Base-by-base conservation (phyloP, 92 coral and sea anemone species). In the Phymanthus crucifer region DNA sequence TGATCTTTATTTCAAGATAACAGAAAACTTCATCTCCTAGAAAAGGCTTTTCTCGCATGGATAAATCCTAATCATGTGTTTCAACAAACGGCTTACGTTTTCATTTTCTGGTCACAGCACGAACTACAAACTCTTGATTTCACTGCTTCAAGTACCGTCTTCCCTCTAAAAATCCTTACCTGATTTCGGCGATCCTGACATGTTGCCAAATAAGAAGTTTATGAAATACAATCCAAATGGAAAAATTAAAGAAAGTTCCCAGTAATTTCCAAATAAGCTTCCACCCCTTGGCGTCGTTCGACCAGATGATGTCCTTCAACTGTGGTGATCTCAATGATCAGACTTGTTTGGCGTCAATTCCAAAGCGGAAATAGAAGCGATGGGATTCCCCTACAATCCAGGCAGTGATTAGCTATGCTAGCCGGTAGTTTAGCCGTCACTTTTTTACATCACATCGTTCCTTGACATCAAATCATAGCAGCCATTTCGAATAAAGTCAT, bases 121-220 rank as follows among this genome's bases (percentile, higher is more conserved):
- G 56, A 29, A 12, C 21, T 67, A 80, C n/a, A n/a, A n/a, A n/a
- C 26, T 79, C n/a, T 3, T 27, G 18, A 61, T 12, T 61, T 61
- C 32, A 61, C 27, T 12, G 34, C 16, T 33, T 6, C 10, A 13
- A 61, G 27, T 29, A 19, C 29, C 29, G 23, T 61, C 2, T 9
- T 24, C 10, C 0, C 17, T 61, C 34, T 61, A 16, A 27, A 48
- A 8, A 16, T 45, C 48, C 89, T 76, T 54, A 89, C 92, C 92
- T 64, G 72, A 74, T 72, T 84, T 88, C 13, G 92, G 92, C 23
- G 92, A 89, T 13, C 78, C 77, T 19, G 92, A 89, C 92, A 89
- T 89, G 48, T 19, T 82, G 73, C 34, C 26, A 17, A 19, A 34
- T 10, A 67, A 31, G 24, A 67, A 14, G 36, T 21, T 54, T 21